Conservation (phyloP, 2,113 vertebrate species). For the Upupa epops region DNA sequence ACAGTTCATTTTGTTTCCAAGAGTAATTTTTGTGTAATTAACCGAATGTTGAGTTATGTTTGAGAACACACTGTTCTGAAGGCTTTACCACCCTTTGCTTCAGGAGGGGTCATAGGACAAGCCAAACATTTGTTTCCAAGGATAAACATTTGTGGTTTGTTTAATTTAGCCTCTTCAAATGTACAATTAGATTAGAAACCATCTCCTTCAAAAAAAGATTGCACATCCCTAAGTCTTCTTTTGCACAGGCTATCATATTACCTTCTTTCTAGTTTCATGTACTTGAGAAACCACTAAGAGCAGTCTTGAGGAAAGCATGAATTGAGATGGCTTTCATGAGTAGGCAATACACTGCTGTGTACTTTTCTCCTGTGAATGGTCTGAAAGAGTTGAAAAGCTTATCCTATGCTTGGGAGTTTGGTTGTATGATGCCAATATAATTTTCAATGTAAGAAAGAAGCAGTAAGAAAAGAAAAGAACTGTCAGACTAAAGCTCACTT, state of each 20-base stretch:
- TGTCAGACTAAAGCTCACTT: background rate
- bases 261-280: background rate
- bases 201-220: background rate
- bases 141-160: background rate
- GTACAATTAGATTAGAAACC: background rate
- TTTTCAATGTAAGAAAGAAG: background rate
- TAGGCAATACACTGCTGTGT: background rate
- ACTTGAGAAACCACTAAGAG: background rate
- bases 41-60: background rate
- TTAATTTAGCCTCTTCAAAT: background rate
- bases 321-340: background rate
- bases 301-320: background rate
- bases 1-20: background rate
- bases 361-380: background rate
- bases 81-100: background rate
- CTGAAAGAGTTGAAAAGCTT: background rate
- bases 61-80: background rate
- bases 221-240: background rate
- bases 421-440: accelerated
- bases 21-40: background rate
- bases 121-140: background rate
- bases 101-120: background rate
- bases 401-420: background rate
- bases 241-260: background rate
- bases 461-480: background rate